These are phyloP conservation scores for Papilio elwesi DNA, from an alignment of 2,888 invertebrate species.

Conservation along the genomic window DNA sequence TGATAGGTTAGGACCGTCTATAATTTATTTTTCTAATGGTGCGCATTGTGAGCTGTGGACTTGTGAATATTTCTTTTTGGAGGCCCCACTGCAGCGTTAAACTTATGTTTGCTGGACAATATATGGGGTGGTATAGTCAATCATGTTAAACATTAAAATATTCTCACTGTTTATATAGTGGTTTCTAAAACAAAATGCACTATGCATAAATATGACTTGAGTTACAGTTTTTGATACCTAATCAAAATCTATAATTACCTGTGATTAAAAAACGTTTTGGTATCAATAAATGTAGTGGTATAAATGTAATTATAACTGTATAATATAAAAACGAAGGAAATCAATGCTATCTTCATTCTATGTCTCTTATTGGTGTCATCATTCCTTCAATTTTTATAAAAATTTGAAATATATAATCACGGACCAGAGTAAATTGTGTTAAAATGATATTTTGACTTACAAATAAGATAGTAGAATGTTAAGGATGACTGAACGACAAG, in stretches of 20 bases:
- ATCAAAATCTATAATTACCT: constrained; percentile 60
- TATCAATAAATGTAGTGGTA: constrained; percentile 51
- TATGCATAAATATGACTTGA: constrained; percentile 63
- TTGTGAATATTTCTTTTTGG: constrained; percentile 76
- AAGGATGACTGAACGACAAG: too few relatives aligned
- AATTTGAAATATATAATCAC: background rate
- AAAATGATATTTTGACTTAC: background rate
- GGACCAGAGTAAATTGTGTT: background rate
- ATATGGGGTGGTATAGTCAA: constrained; percentile 79
- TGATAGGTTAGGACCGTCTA: constrained; percentile 78
- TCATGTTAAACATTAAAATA: constrained; percentile 72
- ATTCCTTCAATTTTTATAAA: constrained; percentile 8
- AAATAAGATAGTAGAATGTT: background rate
- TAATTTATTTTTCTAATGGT: constrained; percentile 84
- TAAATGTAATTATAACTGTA: constrained; percentile 50
- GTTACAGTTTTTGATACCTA: constrained; percentile 61
- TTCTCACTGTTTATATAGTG: constrained; percentile 70
- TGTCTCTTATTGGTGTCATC: constrained; percentile 29
- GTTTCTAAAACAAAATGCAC: constrained; percentile 70
- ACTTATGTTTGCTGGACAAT: constrained; percentile 72
- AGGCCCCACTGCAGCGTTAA: constrained; percentile 69
- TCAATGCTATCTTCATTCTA: constrained; percentile 37
- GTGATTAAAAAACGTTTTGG: constrained; percentile 50
- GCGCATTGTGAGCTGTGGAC: constrained; percentile 83
- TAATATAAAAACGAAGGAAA: constrained; percentile 43